Conservation (phyloP, 2,888 invertebrate genomes). For the Lasioglossum vierecki region DNA sequence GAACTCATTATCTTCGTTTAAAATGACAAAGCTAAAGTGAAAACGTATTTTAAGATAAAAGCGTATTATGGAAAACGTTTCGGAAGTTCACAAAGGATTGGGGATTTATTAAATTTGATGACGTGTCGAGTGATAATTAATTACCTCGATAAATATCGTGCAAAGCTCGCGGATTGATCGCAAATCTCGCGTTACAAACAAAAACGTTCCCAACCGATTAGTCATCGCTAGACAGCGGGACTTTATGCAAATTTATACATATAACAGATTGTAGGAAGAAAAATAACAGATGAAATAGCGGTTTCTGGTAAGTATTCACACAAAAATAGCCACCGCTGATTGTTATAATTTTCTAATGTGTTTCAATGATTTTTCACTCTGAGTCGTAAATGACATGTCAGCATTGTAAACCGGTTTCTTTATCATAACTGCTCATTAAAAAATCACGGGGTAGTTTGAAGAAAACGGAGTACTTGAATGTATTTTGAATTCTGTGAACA, state of each 20-base stretch:
- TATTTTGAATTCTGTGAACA: not conserved
- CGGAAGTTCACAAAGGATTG: not conserved
- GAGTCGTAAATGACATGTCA: too few relatives aligned
- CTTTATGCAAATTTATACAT: not conserved
- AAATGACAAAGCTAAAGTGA: slow-evolving; percentile 5
- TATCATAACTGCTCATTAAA: too few relatives aligned
- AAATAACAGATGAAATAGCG: not conserved
- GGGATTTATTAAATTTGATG: slow-evolving; percentile 27
- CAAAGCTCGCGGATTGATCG: not conserved
- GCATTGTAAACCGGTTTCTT: too few relatives aligned
- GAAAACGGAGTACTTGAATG: not conserved
- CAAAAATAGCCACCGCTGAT: not conserved
- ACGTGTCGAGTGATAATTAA: slow-evolving; percentile 5
- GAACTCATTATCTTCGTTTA: slow-evolving; percentile 19
- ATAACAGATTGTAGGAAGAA: not conserved
- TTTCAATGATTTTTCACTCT: too few relatives aligned
- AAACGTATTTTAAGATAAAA: slow-evolving; percentile 3
- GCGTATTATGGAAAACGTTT: not conserved
- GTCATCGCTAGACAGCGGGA: not conserved
- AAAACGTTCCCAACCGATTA: not conserved
- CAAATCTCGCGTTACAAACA: not conserved
- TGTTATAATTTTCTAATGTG: not conserved
- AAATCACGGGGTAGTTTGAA: not conserved
- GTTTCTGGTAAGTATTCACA: not conserved
- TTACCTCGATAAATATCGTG: not conserved